Percentiles rank a stretch among this genome's conserved stretches.
phyloP scores from a whole-genome alignment of 2,888 invertebrate species.

The Drosophila kokeensis region DNA sequence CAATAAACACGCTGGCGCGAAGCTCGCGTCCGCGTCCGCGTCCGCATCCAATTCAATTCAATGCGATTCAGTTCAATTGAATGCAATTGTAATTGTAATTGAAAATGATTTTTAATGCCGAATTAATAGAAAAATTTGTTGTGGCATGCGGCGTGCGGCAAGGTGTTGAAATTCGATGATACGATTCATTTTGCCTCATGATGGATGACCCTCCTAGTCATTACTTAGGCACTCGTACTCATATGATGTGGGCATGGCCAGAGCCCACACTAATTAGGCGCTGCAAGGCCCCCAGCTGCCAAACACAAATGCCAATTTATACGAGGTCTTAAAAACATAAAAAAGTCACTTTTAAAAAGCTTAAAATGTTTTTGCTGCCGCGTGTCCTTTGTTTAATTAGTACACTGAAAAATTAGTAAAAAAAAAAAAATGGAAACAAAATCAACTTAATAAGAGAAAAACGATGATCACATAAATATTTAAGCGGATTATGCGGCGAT shows the following conservation, averaged over 20 bases:
- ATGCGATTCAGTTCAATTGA: conserved; percentile 62
- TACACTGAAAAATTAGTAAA: conserved; percentile 70
- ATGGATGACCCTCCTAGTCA: conserved; percentile 37
- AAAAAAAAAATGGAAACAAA: conserved; percentile 19
- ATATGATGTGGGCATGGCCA: conserved; percentile 40
- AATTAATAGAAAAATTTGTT: conserved; percentile 71
- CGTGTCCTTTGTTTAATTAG: conserved; percentile 77
- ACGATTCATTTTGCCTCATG: conserved; percentile 31
- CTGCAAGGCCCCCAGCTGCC: conserved; percentile 27
- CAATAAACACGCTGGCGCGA: conserved; percentile 37
- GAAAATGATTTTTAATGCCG: conserved; percentile 73
- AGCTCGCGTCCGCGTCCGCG: conserved; percentile 31
- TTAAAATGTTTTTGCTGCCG: conserved; percentile 43
- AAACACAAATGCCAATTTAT: conserved; percentile 70
- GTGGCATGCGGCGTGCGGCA: conserved; percentile 51
- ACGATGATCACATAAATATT: conserved; percentile 61
- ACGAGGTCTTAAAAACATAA: conserved; percentile 45
- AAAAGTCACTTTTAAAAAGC: conserved; percentile 38
- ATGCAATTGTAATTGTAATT: conserved; percentile 68
- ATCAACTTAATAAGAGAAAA: conserved; percentile 20
- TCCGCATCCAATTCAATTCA: conserved; percentile 56
- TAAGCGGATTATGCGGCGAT: conserved; percentile 80
- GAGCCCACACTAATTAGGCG: conserved; percentile 63
- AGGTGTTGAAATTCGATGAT: conserved; percentile 46
- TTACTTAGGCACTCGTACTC: conserved; percentile 10